Evolutionary conservation across 2,888 invertebrate species (phyloP).

Genomic region (Nomada flava): DNA sequence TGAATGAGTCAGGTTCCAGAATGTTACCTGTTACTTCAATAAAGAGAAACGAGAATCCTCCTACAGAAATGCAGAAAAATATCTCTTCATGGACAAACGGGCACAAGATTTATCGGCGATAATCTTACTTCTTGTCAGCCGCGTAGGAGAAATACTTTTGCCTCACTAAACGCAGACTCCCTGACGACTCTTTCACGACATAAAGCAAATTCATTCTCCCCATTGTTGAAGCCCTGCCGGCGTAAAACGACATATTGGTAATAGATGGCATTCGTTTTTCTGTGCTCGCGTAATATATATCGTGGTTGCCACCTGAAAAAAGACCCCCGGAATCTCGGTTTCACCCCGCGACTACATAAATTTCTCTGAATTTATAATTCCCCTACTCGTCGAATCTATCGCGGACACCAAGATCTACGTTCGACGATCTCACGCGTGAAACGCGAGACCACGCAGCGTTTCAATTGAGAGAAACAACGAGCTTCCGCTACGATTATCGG

Average conservation of each 20-base stretch:
- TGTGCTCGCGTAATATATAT: not conserved
- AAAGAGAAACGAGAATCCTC: not conserved
- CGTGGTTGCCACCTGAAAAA: not conserved
- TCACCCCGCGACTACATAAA: not conserved
- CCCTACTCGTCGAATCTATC: not conserved
- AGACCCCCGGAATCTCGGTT: not conserved
- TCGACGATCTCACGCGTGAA: not conserved
- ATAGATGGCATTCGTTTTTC: slow-evolving; percentile 38
- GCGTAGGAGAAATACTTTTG: slow-evolving; percentile 42
- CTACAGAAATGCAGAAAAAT: slow-evolving; percentile 14
- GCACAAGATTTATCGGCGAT: slow-evolving; percentile 53
- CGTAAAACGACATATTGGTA: slow-evolving; percentile 46
- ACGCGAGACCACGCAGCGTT: not conserved
- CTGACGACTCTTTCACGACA: slow-evolving; percentile 59
- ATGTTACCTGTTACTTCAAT: not conserved
- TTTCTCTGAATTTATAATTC: slow-evolving; percentile 1
- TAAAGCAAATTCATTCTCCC: slow-evolving; percentile 56
- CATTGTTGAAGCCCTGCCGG: slow-evolving; percentile 32
- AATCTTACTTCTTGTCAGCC: slow-evolving; percentile 46
- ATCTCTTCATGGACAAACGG: slow-evolving; percentile 20
- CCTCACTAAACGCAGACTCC: slow-evolving; percentile 54
- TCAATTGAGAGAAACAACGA: not conserved
- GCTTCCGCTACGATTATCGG: not conserved
- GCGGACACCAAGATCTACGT: not conserved
- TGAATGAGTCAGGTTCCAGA: not conserved